Evolutionary conservation across 2,797 vertebrate genomes (phyloP).

Genomic region (Phrynocephalus guinanensis): DNA sequence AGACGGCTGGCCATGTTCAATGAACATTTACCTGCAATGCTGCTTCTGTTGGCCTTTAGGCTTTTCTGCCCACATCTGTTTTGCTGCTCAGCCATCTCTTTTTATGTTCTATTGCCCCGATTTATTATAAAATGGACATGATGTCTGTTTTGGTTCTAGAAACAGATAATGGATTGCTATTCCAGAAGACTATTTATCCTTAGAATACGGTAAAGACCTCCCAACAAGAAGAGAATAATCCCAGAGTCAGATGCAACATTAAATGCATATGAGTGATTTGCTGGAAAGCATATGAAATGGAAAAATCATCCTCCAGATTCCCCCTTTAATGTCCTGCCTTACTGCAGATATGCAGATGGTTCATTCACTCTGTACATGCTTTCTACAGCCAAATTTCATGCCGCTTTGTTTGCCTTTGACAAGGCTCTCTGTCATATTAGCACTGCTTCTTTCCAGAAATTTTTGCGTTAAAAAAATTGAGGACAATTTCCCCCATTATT

Average conservation of each 20-base stretch:
- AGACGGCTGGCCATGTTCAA: too few species aligned
- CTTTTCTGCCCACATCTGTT: too few species aligned
- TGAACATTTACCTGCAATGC: too few species aligned
- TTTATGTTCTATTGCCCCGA: not conserved
- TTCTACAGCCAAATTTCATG: not conserved
- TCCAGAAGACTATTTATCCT: not conserved
- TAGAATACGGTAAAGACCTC: slow-evolving; percentile 2
- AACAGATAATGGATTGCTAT: not conserved
- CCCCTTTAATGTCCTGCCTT: slow-evolving; percentile 15
- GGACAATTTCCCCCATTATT: not conserved
- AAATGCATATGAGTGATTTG: slow-evolving; percentile 33
- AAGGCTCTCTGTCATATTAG: not conserved
- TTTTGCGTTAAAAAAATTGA: not conserved
- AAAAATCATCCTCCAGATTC: slow-evolving; percentile 14
- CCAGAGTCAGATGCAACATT: slow-evolving; percentile 31
- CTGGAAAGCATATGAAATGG: slow-evolving; percentile 37
- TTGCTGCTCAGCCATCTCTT: not conserved
- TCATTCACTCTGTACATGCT: slow-evolving; percentile 31
- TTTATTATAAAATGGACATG: not conserved
- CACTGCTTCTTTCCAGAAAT: slow-evolving; percentile 1
- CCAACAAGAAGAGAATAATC: not conserved
- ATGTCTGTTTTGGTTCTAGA: not conserved
- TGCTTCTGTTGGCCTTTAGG: too few species aligned
- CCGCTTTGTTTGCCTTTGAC: slow-evolving; percentile 17
- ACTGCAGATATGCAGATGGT: slow-evolving; percentile 43